Percentiles rank a stretch among this genome's conserved stretches.
These are phyloP conservation scores for Fopius arisanus DNA, from an alignment of 1,140 invertebrate species.

Conservation along the genomic window DNA sequence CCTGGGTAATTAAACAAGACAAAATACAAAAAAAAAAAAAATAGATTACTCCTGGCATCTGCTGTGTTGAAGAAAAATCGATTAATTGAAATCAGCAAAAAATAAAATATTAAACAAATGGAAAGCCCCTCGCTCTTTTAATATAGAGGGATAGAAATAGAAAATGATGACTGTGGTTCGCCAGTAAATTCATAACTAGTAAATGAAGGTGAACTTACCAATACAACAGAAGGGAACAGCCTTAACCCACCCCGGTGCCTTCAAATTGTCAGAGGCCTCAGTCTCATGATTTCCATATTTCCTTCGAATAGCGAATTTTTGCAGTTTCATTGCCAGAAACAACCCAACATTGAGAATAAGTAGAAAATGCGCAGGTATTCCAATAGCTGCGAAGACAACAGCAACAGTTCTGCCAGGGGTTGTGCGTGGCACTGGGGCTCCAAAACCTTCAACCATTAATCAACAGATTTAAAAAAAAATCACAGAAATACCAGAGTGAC, in stretches of 20 bases:
- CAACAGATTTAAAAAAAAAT: slow-evolving; percentile 3
- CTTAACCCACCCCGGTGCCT: slow-evolving; percentile 55
- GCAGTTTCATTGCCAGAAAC: slow-evolving; percentile 65
- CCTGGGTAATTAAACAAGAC: too few relatives aligned
- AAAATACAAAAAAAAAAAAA: too few relatives aligned
- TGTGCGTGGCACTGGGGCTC: slow-evolving; percentile 70
- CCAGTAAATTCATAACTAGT: neutral
- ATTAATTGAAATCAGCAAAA: too few relatives aligned
- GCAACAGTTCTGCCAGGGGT: slow-evolving; percentile 67
- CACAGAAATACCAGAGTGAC: too few relatives aligned
- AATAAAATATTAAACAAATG: too few relatives aligned
- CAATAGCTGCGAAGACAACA: slow-evolving; percentile 68
- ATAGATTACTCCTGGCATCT: too few relatives aligned
- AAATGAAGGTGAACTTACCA: slow-evolving; percentile 38
- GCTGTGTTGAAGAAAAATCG: too few relatives aligned
- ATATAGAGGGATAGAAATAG: too few relatives aligned
- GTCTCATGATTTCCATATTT: slow-evolving; percentile 42
- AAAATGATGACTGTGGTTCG: too few relatives aligned
- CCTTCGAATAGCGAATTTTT: slow-evolving; percentile 54
- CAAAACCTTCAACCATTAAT: slow-evolving; percentile 63
- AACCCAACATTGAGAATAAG: slow-evolving; percentile 71
- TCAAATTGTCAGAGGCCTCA: slow-evolving; percentile 38
- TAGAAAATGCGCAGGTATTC: slow-evolving; percentile 71
- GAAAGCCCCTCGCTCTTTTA: too few relatives aligned
- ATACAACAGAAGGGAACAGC: slow-evolving; percentile 49